Percentiles rank a stretch among this genome's conserved stretches.
These are phyloP conservation scores for Phoebastria nigripes DNA, from an alignment of 2,797 vertebrate genomes.

Conservation along the genomic window DNA sequence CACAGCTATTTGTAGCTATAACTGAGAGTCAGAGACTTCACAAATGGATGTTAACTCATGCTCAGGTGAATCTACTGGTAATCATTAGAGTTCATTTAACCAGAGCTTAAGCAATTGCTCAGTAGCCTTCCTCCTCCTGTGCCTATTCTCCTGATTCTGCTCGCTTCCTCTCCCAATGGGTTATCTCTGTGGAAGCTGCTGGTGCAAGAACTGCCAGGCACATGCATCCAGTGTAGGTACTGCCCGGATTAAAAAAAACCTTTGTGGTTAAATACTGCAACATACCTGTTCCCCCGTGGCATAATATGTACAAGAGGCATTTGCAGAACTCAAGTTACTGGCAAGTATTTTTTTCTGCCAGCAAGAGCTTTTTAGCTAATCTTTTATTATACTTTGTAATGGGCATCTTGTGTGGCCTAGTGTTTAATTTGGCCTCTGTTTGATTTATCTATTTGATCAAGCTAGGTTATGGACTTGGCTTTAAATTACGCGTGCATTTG, in stretches of 20 bases:
- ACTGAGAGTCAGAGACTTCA: not conserved
- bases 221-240: not conserved
- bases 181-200: not conserved
- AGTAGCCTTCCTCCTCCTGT: not conserved
- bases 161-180: rapidly evolving
- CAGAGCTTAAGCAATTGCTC: not conserved
- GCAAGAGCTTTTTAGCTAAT: not conserved
- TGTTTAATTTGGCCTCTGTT: not conserved
- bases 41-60: not conserved
- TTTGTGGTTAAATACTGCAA: not conserved
- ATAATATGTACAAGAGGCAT: not conserved
- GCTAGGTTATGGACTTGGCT: not conserved
- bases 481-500: not conserved
- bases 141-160: not conserved
- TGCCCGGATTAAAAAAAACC: not conserved
- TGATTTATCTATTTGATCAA: not conserved
- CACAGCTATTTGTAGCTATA: not conserved
- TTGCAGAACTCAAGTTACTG: not conserved
- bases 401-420: not conserved
- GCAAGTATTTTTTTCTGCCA: not conserved
- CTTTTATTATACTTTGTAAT: not conserved
- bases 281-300: not conserved
- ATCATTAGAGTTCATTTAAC: not conserved
- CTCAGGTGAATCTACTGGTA: not conserved
- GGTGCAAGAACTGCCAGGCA: not conserved